These are phyloP conservation scores for Andricus curvator DNA, from an alignment of 2,888 invertebrate species.

Conservation along the genomic window DNA sequence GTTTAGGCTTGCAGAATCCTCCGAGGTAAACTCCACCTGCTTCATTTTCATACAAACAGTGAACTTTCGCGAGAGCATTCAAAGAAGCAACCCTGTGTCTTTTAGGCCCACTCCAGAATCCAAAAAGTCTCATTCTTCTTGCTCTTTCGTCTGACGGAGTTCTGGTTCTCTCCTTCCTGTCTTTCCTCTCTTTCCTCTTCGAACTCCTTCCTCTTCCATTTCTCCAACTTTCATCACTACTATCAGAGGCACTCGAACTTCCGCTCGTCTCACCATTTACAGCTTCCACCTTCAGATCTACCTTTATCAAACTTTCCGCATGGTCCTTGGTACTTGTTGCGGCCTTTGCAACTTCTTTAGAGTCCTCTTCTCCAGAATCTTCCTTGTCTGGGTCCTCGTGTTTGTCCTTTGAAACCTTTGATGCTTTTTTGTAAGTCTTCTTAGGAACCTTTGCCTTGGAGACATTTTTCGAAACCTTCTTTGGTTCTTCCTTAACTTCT, in stretches of 20 bases:
- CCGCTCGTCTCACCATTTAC: conserved; percentile 56
- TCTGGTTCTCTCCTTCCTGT: conserved; percentile 64
- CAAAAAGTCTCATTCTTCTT: conserved; percentile 82
- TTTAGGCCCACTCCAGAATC: conserved; percentile 89
- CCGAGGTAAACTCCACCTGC: conserved; percentile 85
- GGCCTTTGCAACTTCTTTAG: conserved; percentile 64
- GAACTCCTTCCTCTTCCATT: conserved; percentile 79
- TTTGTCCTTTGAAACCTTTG: conserved; percentile 60
- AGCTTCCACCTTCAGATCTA: conserved; percentile 66
- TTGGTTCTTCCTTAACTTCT: conserved; percentile 59
- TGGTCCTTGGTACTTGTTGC: conserved; percentile 55
- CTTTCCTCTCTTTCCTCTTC: conserved; percentile 69
- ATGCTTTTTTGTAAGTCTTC: conserved; percentile 62
- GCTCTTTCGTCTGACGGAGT: conserved; percentile 72
- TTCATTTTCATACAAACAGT: conserved; percentile 94
- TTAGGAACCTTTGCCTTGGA: conserved; percentile 58
- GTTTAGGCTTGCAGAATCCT: conserved; percentile 81
- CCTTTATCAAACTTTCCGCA: conserved; percentile 57
- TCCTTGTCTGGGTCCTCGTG: conserved; percentile 58
- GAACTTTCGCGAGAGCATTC: conserved; percentile 93
- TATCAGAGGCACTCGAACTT: conserved; percentile 54
- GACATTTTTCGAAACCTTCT: conserved; percentile 61
- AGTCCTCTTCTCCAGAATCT: conserved; percentile 62
- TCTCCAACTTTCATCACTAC: conserved; percentile 74
- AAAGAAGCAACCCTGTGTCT: conserved; percentile 92